Conservation (phyloP, 2,113 vertebrate species). For the Calidris pygmaea region DNA sequence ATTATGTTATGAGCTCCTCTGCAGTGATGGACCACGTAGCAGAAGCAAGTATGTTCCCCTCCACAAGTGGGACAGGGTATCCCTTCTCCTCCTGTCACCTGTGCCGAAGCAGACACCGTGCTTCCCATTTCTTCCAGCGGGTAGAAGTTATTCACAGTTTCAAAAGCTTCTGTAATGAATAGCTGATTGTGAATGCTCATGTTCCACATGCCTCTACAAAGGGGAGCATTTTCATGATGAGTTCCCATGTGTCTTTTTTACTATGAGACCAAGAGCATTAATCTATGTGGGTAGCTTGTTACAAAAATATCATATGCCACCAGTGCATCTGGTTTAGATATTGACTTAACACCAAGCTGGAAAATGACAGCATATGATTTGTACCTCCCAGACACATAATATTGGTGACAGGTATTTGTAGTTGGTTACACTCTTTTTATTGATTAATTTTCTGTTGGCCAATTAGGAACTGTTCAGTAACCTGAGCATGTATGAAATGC, state of each 20-base stretch:
- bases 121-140: not conserved
- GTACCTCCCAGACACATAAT: not conserved
- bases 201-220: not conserved
- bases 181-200: not conserved
- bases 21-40: accelerated
- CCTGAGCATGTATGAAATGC: not conserved
- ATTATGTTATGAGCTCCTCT: not conserved
- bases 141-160: not conserved
- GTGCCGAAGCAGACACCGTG: not conserved
- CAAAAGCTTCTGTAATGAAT: not conserved
- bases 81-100: not conserved
- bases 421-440: not conserved
- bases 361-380: not conserved
- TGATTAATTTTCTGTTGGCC: not conserved
- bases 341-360: not conserved
- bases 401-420: not conserved
- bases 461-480: not conserved
- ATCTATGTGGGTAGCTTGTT: not conserved
- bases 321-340: not conserved
- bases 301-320: not conserved
- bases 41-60: not conserved
- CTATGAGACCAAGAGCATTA: not conserved
- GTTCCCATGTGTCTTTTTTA: not conserved
- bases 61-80: not conserved
- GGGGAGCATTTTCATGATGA: not conserved